Base-by-base conservation (phyloP, 1,140 invertebrate species). In the Whitmania pigra region DNA sequence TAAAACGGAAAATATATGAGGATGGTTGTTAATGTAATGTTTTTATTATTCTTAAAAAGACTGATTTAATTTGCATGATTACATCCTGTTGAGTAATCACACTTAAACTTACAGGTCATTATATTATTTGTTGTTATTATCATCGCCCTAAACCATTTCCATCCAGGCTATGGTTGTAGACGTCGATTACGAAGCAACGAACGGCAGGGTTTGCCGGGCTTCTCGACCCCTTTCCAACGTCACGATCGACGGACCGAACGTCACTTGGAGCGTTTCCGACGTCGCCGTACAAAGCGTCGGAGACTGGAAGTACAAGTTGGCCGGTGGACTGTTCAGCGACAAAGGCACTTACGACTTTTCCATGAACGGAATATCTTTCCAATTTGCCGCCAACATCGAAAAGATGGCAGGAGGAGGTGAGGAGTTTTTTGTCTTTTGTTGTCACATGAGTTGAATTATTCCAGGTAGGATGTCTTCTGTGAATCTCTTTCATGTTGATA, bases 361-460 rank as follows among this genome's bases (percentile, higher is more conserved):
- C 22, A 63, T 63, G 57, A 63, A 63, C 29, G 57, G 57, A 63
- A 63, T 63, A 31, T 22, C 57, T 63, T 63, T 63, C 57, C 57
- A 63, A 31, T 63, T 63, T n/a, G 22, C 57, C 29, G 57, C 57
- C 22, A 63, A 63, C 29, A 63, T 63, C 29, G 57, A 25, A 7
- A 63, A 63, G 29, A 31, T 63, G 22, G 22, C 57, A 13, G 57
- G 57, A 63, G 57, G 29, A 63, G 57, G 57, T 63, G 11, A 15
- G 57, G 2, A 18, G 22, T 22, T 17, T 22, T 17, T 7, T 15
- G 57, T 63, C n/a, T 20, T 57, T 20, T 57, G 54, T 57, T 20
- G 5, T 20, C 9, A 25, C 2, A 3, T 57, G 54, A n/a, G 2
- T 57, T 5, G 20, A 25, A n/a, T 57, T 57, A 25, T 57, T 5